Evolutionary conservation across 2,888 invertebrate genomes (phyloP).

Genomic region (Ariolimax columbianus): DNA sequence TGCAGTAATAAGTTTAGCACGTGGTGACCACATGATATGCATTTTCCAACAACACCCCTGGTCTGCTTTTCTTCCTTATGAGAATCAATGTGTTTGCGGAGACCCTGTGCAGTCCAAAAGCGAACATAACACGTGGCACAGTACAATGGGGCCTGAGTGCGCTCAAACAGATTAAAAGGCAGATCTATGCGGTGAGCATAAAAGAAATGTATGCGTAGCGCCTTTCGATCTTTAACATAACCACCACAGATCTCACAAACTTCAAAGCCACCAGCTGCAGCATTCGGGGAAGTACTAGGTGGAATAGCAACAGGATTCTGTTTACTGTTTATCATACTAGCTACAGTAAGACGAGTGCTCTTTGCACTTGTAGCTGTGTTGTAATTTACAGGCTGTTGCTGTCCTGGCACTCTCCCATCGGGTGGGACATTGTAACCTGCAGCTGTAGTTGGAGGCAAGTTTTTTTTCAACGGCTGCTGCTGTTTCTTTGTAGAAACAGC

Average conservation of each 20-base stretch:
- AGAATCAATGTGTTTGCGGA: conserved; percentile 87
- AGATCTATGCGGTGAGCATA: conserved; percentile 91
- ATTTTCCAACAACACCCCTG: conserved; percentile 57
- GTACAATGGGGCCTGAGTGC: conserved; percentile 89
- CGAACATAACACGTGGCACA: conserved; percentile 97
- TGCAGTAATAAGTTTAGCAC: conserved; percentile 89
- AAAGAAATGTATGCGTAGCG: conserved; percentile 96
- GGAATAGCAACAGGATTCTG: not conserved
- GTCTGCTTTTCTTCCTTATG: conserved; percentile 55
- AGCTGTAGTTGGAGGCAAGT: not conserved
- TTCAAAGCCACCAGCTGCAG: conserved; percentile 63
- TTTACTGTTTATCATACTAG: conserved; percentile 43
- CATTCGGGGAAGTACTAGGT: conserved; percentile 1
- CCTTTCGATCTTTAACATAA: conserved; percentile 95
- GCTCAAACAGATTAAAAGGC: conserved; percentile 70
- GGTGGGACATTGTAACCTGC: conserved; percentile 22
- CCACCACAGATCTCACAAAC: conserved; percentile 96
- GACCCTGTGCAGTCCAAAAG: conserved; percentile 97
- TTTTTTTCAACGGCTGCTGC: not conserved
- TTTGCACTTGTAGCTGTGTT: not conserved
- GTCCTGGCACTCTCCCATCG: conserved; percentile 6
- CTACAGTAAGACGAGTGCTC: conserved; percentile 20
- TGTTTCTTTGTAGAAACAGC: conserved; percentile 40
- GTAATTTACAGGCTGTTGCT: conserved; percentile 41
- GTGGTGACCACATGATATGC: conserved; percentile 61